Evolutionary conservation across 2,797 vertebrate species (phyloP).

Genomic region (Lophius americanus): DNA sequence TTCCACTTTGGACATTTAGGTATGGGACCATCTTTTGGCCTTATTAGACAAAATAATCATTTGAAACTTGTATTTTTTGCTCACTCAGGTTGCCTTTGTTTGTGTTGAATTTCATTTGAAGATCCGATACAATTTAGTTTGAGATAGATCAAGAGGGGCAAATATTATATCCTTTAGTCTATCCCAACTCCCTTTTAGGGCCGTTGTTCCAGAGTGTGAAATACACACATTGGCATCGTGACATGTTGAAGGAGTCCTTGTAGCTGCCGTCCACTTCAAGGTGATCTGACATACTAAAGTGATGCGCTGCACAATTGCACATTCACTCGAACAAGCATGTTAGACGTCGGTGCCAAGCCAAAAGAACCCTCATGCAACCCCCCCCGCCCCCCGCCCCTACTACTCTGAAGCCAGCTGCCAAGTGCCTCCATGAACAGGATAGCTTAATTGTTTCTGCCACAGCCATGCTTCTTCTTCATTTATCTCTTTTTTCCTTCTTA

Average conservation of each 20-base stretch:
- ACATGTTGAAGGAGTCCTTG: slow-evolving; percentile 53
- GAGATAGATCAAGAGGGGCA: too few species aligned
- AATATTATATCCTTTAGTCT: slow-evolving; percentile 37
- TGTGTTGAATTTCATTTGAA: too few species aligned
- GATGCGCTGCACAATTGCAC: slow-evolving; percentile 67
- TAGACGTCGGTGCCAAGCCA: slow-evolving; percentile 55
- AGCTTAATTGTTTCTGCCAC: slow-evolving; percentile 82
- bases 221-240: slow-evolving; percentile 54
- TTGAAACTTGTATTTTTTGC: too few species aligned
- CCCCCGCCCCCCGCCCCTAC: too few species aligned
- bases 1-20: too few species aligned
- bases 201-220: slow-evolving; percentile 47
- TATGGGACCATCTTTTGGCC: too few species aligned
- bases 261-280: slow-evolving; percentile 70
- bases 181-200: not conserved
- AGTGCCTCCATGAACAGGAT: slow-evolving; percentile 71
- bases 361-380: slow-evolving; percentile 46
- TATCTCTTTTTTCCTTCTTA: slow-evolving; percentile 69
- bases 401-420: slow-evolving; percentile 67
- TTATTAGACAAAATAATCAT: too few species aligned
- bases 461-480: slow-evolving; percentile 71
- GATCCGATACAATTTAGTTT: too few species aligned
- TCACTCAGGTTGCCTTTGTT: too few species aligned
- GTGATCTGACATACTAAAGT: slow-evolving; percentile 78
- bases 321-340: slow-evolving; percentile 71